phyloP scores from a whole-genome alignment of 2,113 vertebrate genomes.

The Festucalex cinctus region DNA sequence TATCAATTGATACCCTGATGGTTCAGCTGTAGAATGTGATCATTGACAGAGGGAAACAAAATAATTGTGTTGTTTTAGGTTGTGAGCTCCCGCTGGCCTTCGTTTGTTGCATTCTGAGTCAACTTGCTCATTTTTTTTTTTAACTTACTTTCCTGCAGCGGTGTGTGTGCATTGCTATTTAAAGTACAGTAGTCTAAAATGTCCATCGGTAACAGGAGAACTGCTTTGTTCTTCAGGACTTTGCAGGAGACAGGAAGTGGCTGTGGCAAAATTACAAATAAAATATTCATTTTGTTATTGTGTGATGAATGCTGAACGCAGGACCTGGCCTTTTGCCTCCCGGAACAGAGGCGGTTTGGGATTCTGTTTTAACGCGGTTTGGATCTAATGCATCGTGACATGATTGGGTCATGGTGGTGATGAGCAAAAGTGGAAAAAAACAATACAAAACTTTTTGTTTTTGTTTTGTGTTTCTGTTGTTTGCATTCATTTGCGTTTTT shows the following conservation, averaged over 20 bases:
- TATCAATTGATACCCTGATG: background rate
- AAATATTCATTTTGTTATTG: slow-evolving; percentile 71
- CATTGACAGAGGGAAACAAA: background rate
- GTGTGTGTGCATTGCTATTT: slow-evolving; percentile 23
- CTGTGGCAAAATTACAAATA: slow-evolving; percentile 32
- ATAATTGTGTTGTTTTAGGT: background rate
- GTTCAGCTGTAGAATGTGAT: background rate
- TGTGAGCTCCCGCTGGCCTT: slow-evolving; percentile 1
- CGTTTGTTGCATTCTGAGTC: slow-evolving; percentile 19
- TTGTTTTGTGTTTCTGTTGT: slow-evolving; percentile 4
- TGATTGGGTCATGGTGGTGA: slow-evolving; percentile 50
- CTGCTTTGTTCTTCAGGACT: slow-evolving; percentile 46
- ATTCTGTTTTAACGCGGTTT: slow-evolving; percentile 30
- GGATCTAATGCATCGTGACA: slow-evolving; percentile 41
- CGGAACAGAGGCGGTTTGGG: slow-evolving; percentile 31
- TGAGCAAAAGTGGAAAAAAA: slow-evolving; percentile 9
- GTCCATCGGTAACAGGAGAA: slow-evolving; percentile 30
- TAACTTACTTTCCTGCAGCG: slow-evolving; percentile 14
- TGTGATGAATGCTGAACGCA: slow-evolving; percentile 33
- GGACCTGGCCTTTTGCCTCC: slow-evolving; percentile 39
- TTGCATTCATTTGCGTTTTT: slow-evolving; percentile 1
- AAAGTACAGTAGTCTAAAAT: slow-evolving; percentile 35
- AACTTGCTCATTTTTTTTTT: slow-evolving; percentile 10
- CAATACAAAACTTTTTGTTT: background rate
- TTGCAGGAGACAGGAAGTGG: slow-evolving; percentile 46